Conservation (phyloP, 2,113 vertebrate genomes). For the Meriones unguiculatus region DNA sequence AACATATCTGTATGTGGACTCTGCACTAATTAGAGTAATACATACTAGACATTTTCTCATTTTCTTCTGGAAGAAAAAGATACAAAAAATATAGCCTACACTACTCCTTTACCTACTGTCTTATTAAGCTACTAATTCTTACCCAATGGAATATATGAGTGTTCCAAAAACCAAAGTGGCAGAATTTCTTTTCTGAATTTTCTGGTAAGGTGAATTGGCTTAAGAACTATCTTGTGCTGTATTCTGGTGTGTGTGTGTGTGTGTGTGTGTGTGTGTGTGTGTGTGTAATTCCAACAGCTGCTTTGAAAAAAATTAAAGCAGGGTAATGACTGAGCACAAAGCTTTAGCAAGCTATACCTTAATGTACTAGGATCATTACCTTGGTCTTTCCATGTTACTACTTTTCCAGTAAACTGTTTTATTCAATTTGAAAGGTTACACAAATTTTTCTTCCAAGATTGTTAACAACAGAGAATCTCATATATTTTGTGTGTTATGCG, state of each 20-base stretch:
- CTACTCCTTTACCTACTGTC: not conserved
- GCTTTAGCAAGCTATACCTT: constrained; percentile 77
- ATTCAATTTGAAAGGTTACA: constrained; percentile 75
- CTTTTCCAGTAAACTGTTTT: constrained; percentile 78
- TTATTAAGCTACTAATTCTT: not conserved
- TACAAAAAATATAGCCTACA: not conserved
- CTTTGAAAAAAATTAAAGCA: constrained; percentile 74
- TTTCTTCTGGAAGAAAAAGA: not conserved
- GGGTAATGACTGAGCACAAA: constrained; percentile 72
- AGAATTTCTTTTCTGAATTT: not conserved
- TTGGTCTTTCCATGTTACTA: constrained; percentile 75
- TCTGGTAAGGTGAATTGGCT: not conserved
- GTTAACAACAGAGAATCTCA: constrained; percentile 56
- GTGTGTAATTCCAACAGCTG: constrained; percentile 72
- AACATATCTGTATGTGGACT: not conserved
- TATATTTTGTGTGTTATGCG: constrained; percentile 62
- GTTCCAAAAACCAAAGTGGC: not conserved
- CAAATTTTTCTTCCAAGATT: constrained; percentile 60
- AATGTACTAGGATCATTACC: constrained; percentile 75
- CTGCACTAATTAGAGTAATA: constrained; percentile 4
- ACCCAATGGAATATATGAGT: not conserved
- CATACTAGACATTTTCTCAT: not conserved
- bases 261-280: not conserved
- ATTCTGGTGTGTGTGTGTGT: not conserved
- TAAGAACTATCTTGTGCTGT: not conserved